Base-by-base conservation (phyloP, 1,140 invertebrate species). In the Trichonephila clavata region DNA sequence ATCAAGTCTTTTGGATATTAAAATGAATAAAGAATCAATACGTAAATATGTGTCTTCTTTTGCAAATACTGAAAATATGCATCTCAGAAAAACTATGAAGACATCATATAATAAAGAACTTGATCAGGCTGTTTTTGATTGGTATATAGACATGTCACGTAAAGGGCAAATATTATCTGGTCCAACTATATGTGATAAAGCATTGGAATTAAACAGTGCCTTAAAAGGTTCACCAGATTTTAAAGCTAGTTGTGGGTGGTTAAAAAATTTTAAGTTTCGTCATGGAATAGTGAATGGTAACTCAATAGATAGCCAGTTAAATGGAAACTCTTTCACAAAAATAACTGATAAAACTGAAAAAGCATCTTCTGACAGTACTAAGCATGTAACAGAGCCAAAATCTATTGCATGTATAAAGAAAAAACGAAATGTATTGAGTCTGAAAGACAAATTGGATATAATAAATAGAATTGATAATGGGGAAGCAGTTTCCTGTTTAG, bases 161-260 rank as follows among this genome's bases (percentile, higher is more conserved):
- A 18, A 86, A 27, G 94, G 94, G 7, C 4, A 39, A 57, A 27
- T 24, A 8, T 16, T 93, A n/a, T 65, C 84, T 43, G 90, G 91
- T 4, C 63, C n/a, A n/a, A 5, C 63, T n/a, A 61, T 93, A n/a
- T 92, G 84, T 77, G 68, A 94, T 83, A 94, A 93, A 89, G 91
- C 89, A 16, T 90, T 87, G 7, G 43, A 93, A 57, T 18, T 93
- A 20, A 83, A 57, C 32, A 59, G 84, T 24, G 50, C 18, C 18
- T 43, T 93, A 20, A 50, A 83, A 57, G 83, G 86, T 8, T 24
- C 39, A 0, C 20, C 92, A 4, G 90, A 88, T 68, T 94, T 94
- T 65, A 94, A 93, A 81, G 90, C 94, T 57, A 94, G 90, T 81
- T 13, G 20, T 8, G 71, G 90, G n/a, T 94, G 94, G 94, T 59